Base-by-base conservation (phyloP, 1,140 invertebrate species). In the Drosophila eugracilis region DNA sequence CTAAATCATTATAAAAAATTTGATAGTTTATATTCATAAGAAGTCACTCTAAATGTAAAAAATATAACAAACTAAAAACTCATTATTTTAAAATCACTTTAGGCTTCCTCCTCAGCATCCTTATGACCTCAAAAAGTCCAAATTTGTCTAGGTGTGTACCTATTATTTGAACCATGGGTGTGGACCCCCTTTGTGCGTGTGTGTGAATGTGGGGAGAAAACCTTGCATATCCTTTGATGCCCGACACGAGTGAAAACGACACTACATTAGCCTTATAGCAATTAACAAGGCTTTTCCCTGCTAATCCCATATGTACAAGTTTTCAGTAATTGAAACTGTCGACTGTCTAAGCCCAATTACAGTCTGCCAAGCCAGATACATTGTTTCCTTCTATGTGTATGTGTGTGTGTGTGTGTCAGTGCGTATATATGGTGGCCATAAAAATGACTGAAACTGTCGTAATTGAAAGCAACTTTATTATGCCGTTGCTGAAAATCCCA, bases 291-390 rank as follows among this genome's bases (percentile, higher is more conserved):
- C 50, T 78, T 69, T 69, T 69, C 57, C 48, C 54, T 59, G 44
- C 60, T 70, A 81, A 83, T 69, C 69, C 78, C 30, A 47, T 83
- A 67, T 69, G 65, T 69, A 48, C 52, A 75, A 78, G 79, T 74
- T 67, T 74, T 76, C 54, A 74, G 69, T 84, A 78, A 83, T 78
- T 78, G 62, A 84, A 70, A 78, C 79, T 81, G 78, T 66, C 72
- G 54, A 52, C 67, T 63, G 66, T 60, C 66, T 57, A 65, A 62
- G 59, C 41, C 49, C 75, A 78, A 73, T 78, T 78, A 78, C 66
- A 63, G 77, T 48, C 77, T 70, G 52, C 69, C 49, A 74, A 42
- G 41, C 41, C 15, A 36, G 52, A 44, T 28, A 39, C 17, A 37
- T 52, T 65, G 10, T 67, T 36, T 45, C 42, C 42, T 14, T 15